Conservation (phyloP, 2,113 vertebrate species). For the Stercorarius parasiticus region DNA sequence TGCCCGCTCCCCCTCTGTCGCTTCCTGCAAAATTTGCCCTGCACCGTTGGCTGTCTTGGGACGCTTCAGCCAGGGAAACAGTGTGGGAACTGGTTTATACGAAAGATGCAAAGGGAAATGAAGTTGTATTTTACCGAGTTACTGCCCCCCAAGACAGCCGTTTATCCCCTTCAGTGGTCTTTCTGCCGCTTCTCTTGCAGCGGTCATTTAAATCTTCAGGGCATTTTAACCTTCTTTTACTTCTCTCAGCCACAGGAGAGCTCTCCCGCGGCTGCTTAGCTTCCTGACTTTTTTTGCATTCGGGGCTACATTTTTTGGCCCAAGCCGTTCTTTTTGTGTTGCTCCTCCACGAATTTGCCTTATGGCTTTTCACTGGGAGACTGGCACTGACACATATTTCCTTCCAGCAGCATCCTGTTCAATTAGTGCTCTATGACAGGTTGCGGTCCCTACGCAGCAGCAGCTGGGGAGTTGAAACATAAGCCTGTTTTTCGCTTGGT, state of each 20-base stretch:
- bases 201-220: not conserved
- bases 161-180: not conserved
- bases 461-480: slow-evolving; percentile 58
- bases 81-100: not conserved
- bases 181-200: not conserved
- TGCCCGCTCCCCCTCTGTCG: accelerated
- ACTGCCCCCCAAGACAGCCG: not conserved
- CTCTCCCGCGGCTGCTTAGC: not conserved
- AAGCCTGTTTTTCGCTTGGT: slow-evolving; percentile 67
- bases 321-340: not conserved
- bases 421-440: slow-evolving; percentile 62
- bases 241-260: not conserved
- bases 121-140: not conserved
- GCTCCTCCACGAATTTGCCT: not conserved
- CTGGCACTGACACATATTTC: slow-evolving; percentile 35
- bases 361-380: not conserved
- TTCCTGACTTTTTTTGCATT: not conserved
- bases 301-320: slow-evolving; percentile 6
- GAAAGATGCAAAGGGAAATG: not conserved
- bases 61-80: not conserved
- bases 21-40: not conserved
- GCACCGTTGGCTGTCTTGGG: not conserved
- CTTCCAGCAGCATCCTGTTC: slow-evolving; percentile 62
- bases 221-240: slow-evolving; percentile 1
- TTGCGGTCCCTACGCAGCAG: slow-evolving; percentile 24